A percentile compares a stretch with the other conserved stretches of the same genome.
Evolutionary conservation across 35 echinoderm and acorn worm species (phyloP).

Genomic region (Ophioderma brevispina): DNA sequence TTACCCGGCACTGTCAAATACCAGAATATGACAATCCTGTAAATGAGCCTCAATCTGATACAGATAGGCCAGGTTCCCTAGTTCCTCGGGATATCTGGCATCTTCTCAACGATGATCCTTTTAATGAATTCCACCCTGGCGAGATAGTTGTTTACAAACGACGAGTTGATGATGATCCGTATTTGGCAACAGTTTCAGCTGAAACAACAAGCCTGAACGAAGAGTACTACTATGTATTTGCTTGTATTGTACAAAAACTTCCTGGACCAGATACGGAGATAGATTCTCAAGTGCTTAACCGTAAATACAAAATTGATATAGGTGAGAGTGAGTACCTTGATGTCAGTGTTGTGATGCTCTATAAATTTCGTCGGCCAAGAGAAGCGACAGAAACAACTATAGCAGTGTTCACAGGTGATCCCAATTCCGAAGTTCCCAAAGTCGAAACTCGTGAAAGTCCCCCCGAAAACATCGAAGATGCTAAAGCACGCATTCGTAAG

Average conservation of each 20-base stretch:
- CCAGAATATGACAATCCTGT: constrained; percentile 20
- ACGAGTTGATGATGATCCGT: neutral
- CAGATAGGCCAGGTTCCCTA: neutral
- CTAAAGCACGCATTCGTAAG: neutral
- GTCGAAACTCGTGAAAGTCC: neutral
- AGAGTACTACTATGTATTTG: neutral
- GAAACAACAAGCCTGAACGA: neutral
- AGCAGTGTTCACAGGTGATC: constrained; percentile 19
- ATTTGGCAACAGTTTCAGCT: neutral
- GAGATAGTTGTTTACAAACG: constrained; percentile 34
- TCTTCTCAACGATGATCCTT: constrained; percentile 50
- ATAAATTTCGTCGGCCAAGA: constrained; percentile 42
- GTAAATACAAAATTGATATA: constrained; percentile 37
- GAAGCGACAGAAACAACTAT: constrained; percentile 9
- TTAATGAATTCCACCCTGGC: neutral
- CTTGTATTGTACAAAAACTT: no score
- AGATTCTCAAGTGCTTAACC: neutral
- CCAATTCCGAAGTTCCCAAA: neutral
- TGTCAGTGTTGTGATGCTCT: constrained; percentile 8
- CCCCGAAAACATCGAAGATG: constrained; percentile 15
- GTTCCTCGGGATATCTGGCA: constrained; percentile 20
- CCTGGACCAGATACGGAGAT: neutral
- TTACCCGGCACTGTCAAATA: constrained; percentile 11
- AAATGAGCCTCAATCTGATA: neutral
- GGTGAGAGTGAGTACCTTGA: constrained; percentile 4